Percentiles rank a stretch among this genome's conserved stretches.
Conservation (phyloP, 2,113 vertebrate genomes). For the Campylomormyrus numenius region DNA sequence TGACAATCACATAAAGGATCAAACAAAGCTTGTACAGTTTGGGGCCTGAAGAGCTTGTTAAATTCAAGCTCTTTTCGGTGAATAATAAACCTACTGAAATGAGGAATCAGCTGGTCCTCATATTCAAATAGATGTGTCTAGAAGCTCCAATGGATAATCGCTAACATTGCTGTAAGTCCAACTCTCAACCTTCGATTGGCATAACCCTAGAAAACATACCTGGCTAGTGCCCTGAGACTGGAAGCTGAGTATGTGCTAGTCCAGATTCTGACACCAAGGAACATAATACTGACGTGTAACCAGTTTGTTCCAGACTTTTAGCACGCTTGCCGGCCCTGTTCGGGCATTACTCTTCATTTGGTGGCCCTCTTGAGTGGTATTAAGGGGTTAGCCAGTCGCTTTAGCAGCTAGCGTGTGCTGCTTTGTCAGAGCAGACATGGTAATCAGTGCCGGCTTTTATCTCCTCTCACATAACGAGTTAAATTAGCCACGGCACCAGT, state of each 20-base stretch:
- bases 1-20: neutral
- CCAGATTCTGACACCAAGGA: neutral
- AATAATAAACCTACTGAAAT: neutral
- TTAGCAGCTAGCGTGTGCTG: neutral
- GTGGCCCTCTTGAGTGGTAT: neutral
- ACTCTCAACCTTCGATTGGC: neutral
- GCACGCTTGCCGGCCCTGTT: neutral
- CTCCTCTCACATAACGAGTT: constrained; percentile 3
- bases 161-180: neutral
- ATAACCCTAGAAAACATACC: neutral
- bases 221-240: neutral
- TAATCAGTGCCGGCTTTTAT: constrained; percentile 12
- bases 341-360: neutral
- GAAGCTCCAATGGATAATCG: neutral
- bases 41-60: neutral
- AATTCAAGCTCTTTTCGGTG: neutral
- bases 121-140: neutral
- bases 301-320: neutral
- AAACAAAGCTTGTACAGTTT: neutral
- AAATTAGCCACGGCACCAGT: constrained; percentile 6
- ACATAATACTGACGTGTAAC: neutral
- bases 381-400: neutral
- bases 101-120: neutral
- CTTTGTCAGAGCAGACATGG: constrained; percentile 16
- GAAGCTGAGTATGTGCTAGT: neutral